Evolutionary conservation across 2,797 vertebrate genomes (phyloP).

Genomic region (Urophycis tenuis): DNA sequence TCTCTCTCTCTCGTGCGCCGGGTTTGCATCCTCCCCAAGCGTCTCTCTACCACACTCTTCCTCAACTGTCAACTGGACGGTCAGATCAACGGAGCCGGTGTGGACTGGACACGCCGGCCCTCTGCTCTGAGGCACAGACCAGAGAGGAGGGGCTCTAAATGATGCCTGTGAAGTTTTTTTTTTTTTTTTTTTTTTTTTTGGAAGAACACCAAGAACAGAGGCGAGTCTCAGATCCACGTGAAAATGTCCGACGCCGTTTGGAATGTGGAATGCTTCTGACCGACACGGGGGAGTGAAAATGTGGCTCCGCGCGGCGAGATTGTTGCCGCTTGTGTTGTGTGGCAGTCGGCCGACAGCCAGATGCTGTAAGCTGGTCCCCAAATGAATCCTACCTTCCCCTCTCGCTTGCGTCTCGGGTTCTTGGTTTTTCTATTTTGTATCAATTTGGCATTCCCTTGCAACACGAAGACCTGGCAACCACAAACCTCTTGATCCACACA

Average conservation of each 20-base stretch:
- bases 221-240: neutral
- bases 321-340: neutral
- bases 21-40: constrained; percentile 4
- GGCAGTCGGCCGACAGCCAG: neutral
- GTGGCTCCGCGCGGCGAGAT: neutral
- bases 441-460: neutral
- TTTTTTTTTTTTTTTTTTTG: no score
- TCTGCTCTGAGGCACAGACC: neutral
- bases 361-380: neutral
- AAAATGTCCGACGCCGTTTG: neutral
- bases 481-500: neutral
- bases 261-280: neutral
- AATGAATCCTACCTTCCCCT: neutral
- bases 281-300: neutral
- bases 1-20: constrained; percentile 4
- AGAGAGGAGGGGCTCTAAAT: neutral
- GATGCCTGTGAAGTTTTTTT: neutral
- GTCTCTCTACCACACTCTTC: neutral
- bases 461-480: neutral
- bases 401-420: neutral
- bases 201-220: neutral
- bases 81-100: neutral
- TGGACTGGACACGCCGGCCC: neutral
- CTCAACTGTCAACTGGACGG: neutral
- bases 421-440: neutral